Conservation (phyloP, 2,797 vertebrate species). For the Protosalanx chinensis region DNA sequence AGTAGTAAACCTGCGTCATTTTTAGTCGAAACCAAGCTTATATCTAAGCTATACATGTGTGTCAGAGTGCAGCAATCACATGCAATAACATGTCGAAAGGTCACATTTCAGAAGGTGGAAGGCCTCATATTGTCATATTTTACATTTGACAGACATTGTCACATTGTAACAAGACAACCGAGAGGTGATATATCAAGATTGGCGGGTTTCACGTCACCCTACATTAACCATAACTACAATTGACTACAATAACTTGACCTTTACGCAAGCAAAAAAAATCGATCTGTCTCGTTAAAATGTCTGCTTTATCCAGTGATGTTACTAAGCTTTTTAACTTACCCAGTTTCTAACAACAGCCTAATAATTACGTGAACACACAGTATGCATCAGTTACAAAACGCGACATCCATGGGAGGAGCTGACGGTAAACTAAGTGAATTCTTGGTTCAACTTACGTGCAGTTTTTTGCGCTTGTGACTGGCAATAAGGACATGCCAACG, state of each 20-base stretch:
- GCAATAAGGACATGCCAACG: neutral
- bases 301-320: neutral
- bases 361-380: too few species aligned
- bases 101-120: too few species aligned
- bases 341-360: neutral
- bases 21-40: neutral
- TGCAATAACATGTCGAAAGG: too few species aligned
- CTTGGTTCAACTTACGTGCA: neutral
- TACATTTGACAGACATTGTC: too few species aligned
- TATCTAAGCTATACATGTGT: neutral
- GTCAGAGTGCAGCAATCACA: neutral
- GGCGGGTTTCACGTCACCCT: too few species aligned
- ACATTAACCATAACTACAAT: too few species aligned
- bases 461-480: neutral
- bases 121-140: too few species aligned
- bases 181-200: too few species aligned
- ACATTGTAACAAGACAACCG: too few species aligned
- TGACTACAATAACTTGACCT: too few species aligned
- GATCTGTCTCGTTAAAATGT: neutral
- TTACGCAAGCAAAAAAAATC: neutral
- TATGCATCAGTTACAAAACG: neutral
- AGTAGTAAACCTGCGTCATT: neutral
- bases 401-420: slow-evolving; percentile 1
- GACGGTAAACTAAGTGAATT: neutral
- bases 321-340: neutral